Evolutionary conservation across 1,140 invertebrate species (phyloP).

Genomic region (Sinonovacula constricta): DNA sequence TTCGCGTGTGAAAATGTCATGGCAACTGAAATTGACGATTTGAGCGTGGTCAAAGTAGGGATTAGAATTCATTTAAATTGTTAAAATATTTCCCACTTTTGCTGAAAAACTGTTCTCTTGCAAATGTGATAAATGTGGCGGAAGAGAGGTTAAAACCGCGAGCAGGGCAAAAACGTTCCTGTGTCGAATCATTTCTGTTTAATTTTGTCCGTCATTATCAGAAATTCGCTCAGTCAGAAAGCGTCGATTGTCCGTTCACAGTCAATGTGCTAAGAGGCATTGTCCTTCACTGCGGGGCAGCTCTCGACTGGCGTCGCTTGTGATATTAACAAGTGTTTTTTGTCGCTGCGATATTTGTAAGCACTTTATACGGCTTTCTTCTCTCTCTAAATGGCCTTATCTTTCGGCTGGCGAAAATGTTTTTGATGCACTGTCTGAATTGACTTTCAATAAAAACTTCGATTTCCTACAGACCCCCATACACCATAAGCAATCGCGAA

Average conservation of each 20-base stretch:
- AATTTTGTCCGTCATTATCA: constrained; percentile 51
- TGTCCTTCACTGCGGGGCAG: constrained; percentile 43
- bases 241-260: constrained; percentile 43
- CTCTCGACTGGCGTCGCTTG: constrained; percentile 44
- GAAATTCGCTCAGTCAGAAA: constrained; percentile 35
- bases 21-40: neutral
- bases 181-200: constrained; percentile 50
- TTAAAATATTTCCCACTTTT: constrained; percentile 41
- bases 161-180: constrained; percentile 40
- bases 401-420: constrained; percentile 46
- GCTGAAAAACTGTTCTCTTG: constrained; percentile 3
- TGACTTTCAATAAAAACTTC: constrained; percentile 47
- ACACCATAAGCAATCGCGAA: constrained; percentile 1
- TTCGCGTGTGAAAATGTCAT: neutral
- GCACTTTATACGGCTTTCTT: constrained; percentile 38
- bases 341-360: constrained; percentile 35
- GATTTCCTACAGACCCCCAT: too few relatives aligned
- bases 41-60: neutral
- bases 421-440: constrained; percentile 44
- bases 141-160: constrained; percentile 30
- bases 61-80: constrained; percentile 23
- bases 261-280: constrained; percentile 51
- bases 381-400: constrained; percentile 51
- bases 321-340: constrained; percentile 51
- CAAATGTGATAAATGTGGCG: constrained; percentile 23